Conservation (phyloP, 2,888 invertebrate species). For the Pogonocherus hispidulus region DNA sequence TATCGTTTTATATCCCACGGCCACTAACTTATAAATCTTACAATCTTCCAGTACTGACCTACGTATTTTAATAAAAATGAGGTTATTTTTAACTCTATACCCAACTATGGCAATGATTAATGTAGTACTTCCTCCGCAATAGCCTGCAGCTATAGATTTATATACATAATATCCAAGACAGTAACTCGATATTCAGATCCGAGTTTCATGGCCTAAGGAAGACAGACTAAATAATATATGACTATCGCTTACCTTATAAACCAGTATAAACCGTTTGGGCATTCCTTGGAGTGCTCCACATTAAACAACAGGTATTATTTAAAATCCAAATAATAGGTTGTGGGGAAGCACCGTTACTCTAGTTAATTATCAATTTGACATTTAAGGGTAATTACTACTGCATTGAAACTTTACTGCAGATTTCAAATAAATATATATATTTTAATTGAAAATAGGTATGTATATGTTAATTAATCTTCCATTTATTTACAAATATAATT, state of each 20-base stretch:
- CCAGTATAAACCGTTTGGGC: conserved; percentile 12
- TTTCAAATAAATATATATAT: no score
- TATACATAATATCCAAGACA: conserved; percentile 28
- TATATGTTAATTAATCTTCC: no score
- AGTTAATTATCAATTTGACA: conserved; percentile 17
- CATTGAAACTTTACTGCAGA: no score
- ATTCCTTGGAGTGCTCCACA: conserved; percentile 7
- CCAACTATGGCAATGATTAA: conserved; percentile 19
- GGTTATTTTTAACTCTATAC: conserved; percentile 12
- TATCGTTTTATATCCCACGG: no score
- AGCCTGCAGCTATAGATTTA: conserved; percentile 21
- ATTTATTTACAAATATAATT: no score
- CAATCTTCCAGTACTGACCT: conserved; percentile 3
- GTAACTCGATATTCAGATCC: conserved; percentile 30
- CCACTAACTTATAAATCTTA: not conserved
- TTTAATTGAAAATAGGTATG: no score
- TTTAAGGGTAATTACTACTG: not conserved
- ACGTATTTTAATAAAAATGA: conserved; percentile 1
- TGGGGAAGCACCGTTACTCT: not conserved
- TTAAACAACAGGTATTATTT: conserved; percentile 19
- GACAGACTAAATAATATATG: conserved; percentile 20
- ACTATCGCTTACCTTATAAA: conserved; percentile 24
- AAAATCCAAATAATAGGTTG: conserved; percentile 7
- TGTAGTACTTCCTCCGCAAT: conserved; percentile 10
- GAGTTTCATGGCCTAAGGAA: conserved; percentile 8